Base-by-base conservation (phyloP, 2,113 vertebrate genomes). In the Cardinalis cardinalis region DNA sequence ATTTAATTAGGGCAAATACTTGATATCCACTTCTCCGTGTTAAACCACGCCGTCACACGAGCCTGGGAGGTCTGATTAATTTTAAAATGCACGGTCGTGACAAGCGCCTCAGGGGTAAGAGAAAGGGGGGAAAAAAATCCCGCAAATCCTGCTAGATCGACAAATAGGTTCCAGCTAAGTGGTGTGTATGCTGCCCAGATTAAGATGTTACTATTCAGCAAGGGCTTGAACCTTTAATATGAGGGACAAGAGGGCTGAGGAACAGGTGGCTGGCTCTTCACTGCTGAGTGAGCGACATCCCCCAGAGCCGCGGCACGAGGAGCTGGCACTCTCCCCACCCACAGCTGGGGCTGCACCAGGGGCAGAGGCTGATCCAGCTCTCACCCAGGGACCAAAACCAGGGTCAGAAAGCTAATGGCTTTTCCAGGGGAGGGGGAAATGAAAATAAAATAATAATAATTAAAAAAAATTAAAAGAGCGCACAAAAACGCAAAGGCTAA, bases 1-100 rank as follows among this genome's bases (percentile, higher is more conserved):
- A 90, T 97, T 98, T 98, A 98, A 98, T 98, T 97, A 97, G 96
- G 95, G 92, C 95, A 96, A 97, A 96, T 64, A 95, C 97, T 97
- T 90, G 96, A 97, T 97, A 97, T 63, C 96, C 97, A 97, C 97
- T 98, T 97, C 94, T 96, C 95, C 94, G 72, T 70, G 95, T 96
- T 97, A 97, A 97, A 97, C 97, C 96, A 95, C 94, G 96, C 95
- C 96, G 94, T 81, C 94, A 84, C 92, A 91, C 52, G 74, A 96
- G 96, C 96, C 96, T 93, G 92, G 95, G 95, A 97, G 95, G 96
- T 96, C 97, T 98, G 98, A 98, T 97, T 98, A 97, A 97, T 98
- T 98, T 98, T 97, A 98, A 98, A 98, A 98, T 97, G 97, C 97
- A 96, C 38, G 82, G 96, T 96, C 91, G 23, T 97, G 97, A 97